Evolutionary conservation across 2,888 invertebrate genomes (phyloP).

Genomic region (Pheosia tremula): DNA sequence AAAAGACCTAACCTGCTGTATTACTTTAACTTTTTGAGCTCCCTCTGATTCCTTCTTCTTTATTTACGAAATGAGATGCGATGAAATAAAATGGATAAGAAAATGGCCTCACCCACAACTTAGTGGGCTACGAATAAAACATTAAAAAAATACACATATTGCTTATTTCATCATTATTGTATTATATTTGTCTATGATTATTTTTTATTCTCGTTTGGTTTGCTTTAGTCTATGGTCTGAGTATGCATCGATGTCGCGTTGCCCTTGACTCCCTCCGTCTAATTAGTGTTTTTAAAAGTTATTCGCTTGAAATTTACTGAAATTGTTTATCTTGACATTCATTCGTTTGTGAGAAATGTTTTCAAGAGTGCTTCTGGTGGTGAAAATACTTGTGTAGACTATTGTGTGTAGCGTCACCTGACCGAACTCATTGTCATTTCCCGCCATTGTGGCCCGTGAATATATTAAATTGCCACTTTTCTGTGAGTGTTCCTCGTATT

Average conservation of each 20-base stretch:
- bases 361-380: slow-evolving; percentile 48
- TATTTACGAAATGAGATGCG: no score
- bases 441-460: slow-evolving; percentile 83
- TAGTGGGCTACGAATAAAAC: no score
- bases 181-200: no score
- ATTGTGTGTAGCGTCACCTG: slow-evolving; percentile 82
- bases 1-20: no score
- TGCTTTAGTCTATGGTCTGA: slow-evolving; percentile 57
- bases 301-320: slow-evolving; percentile 47
- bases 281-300: slow-evolving; percentile 72
- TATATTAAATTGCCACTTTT: slow-evolving; percentile 55
- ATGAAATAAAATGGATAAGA: no score
- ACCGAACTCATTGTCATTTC: slow-evolving; percentile 84
- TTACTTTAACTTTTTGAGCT: no score
- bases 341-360: slow-evolving; percentile 42
- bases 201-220: no score
- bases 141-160: no score
- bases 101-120: no score
- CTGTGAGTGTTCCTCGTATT: slow-evolving; percentile 43
- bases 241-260: slow-evolving; percentile 73
- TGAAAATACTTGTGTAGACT: slow-evolving; percentile 45
- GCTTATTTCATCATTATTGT: no score
- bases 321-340: slow-evolving; percentile 38
- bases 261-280: slow-evolving; percentile 74
- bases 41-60: no score